phyloP scores from a whole-genome alignment of 2,113 vertebrate species.

The Protobothrops flavoviridis region DNA sequence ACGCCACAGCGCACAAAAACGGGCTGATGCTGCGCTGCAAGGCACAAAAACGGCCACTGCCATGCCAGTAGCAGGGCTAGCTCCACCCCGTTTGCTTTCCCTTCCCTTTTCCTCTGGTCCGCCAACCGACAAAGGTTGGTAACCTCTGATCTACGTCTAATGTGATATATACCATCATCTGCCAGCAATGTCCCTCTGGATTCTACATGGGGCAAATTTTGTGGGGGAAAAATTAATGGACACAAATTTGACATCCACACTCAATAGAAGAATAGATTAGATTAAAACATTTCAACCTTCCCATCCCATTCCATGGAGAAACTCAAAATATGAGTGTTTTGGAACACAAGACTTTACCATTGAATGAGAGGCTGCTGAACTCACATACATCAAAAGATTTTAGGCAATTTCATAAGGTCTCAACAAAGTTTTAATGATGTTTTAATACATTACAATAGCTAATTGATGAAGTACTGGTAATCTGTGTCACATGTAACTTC shows the following conservation, averaged over 20 bases:
- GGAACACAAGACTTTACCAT: not conserved
- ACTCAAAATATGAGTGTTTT: not conserved
- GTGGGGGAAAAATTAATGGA: not conserved
- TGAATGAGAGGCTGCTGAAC: not conserved
- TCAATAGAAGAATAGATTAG: not conserved
- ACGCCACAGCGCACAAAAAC: too few species aligned
- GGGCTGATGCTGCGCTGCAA: fast-evolving
- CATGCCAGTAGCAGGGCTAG: too few species aligned
- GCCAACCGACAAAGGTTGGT: too few species aligned
- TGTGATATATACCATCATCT: not conserved
- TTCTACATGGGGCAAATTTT: not conserved
- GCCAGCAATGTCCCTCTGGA: not conserved
- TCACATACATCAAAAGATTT: not conserved
- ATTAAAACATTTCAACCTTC: not conserved
- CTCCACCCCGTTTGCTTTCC: too few species aligned
- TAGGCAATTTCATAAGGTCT: not conserved
- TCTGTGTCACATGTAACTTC: not conserved
- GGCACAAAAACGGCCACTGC: too few species aligned
- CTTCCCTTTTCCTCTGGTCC: too few species aligned
- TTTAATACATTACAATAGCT: not conserved
- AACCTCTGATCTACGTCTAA: not conserved
- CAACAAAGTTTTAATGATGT: not conserved
- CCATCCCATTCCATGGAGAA: not conserved
- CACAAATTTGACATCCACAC: not conserved
- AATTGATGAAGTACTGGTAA: not conserved